Base-by-base conservation (phyloP, 2,113 vertebrate species). In the Neodontobutis hainanensis region DNA sequence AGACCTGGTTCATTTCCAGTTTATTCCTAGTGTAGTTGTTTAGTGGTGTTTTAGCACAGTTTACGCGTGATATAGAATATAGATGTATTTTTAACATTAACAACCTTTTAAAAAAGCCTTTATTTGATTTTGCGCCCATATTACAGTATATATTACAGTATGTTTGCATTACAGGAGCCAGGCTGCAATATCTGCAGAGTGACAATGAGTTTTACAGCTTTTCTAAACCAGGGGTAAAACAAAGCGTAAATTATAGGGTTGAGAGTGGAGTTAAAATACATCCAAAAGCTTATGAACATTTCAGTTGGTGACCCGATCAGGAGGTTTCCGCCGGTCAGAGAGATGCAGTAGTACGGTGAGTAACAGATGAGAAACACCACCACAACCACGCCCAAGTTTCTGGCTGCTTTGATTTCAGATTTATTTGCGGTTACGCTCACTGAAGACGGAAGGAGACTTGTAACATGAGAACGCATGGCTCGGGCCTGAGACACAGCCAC, bases 191-290 rank as follows among this genome's bases (percentile, higher is more conserved):
- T 55, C 52, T 55, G 12, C 34, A 55, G 7, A n/a, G 52, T 55
- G 32, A 55, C 12, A n/a, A 55, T 55, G 34, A 55, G 34, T 38
- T 55, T 55, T 5, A 55, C 35, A 38, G 52, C 52, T 55, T 55
- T 55, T 12, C 52, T 12, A 36, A 55, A 55, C 52, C 52, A 55
- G 14, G 52, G 52, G 14, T 55, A 55, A n/a, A 55, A 55, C 32
- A 55, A 55, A 8, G 52, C 52, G 2, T 55, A 55, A 1, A 55
- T 55, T 36, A 55, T 34, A n/a, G 52, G 52, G 35, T 55, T 42
- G 68, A 7, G 56, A 1, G n/a, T 69, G n/a, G 8, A 57, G 45
- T 55, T 63, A 83, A 36, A 55, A 38, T 38, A 55, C 52, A 55
- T 10, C 52, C 52, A 55, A 38, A 55, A 55, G n/a, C 52, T 38